phyloP scores from a whole-genome alignment of 64 coral and sea anemone genomes.

The Exaiptasia diaphana region DNA sequence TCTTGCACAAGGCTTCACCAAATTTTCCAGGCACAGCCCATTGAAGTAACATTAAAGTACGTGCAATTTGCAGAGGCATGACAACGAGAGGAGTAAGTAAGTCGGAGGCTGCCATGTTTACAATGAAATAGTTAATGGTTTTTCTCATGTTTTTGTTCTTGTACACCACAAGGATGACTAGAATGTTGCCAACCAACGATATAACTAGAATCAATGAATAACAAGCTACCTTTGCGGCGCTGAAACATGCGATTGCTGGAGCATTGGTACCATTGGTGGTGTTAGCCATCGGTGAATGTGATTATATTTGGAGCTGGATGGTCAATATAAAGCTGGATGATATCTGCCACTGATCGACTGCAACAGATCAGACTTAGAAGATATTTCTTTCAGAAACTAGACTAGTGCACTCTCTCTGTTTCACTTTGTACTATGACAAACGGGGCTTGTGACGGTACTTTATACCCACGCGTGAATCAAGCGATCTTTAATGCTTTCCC shows the following conservation, averaged over 20 bases:
- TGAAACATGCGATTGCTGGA: no score
- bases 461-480: constrained; percentile 20
- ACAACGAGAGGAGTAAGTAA: neutral
- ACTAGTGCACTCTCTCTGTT: no score
- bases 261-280: neutral
- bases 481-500: constrained; percentile 1
- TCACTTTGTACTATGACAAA: no score
- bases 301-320: no score
- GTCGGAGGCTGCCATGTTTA: constrained; percentile 24
- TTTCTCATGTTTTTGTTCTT: constrained; percentile 46
- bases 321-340: no score
- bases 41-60: neutral
- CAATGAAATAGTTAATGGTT: constrained; percentile 19
- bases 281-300: no score
- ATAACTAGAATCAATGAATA: neutral
- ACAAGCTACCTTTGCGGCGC: neutral
- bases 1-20: neutral
- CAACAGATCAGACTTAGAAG: no score
- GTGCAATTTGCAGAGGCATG: constrained; percentile 2
- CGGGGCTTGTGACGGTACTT: no score
- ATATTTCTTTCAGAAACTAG: no score
- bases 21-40: neutral
- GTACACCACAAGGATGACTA: constrained; percentile 21
- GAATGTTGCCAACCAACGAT: constrained; percentile 1
- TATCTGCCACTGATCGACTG: no score